phyloP scores from a whole-genome alignment of 2,113 vertebrate genomes.

The Muntiacus reevesi region DNA sequence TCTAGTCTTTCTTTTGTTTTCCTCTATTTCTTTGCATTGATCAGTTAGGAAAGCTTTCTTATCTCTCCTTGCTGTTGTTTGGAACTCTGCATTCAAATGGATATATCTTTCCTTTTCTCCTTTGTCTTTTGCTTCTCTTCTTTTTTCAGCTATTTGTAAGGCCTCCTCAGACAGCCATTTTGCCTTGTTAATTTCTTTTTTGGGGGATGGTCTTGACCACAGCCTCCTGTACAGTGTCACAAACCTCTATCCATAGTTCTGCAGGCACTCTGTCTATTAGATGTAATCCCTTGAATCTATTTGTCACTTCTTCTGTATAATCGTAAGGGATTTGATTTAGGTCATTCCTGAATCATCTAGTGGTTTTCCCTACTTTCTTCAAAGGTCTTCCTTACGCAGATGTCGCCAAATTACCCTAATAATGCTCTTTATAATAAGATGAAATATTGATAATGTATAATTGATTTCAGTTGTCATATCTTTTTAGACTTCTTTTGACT shows the following conservation, averaged over 20 bases:
- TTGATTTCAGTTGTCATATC: background rate
- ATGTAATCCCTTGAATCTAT: background rate
- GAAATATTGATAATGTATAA: background rate
- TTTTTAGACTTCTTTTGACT: background rate
- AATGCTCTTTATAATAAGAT: background rate
- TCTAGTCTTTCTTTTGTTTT: background rate
- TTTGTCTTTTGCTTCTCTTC: background rate
- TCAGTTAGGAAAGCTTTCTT: background rate
- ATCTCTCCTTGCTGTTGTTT: background rate
- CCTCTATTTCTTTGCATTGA: background rate
- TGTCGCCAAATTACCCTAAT: background rate
- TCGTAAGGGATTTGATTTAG: background rate
- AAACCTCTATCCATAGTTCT: background rate
- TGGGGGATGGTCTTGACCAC: background rate
- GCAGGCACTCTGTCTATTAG: background rate
- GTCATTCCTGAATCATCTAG: background rate
- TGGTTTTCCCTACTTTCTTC: background rate
- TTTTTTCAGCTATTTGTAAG: background rate
- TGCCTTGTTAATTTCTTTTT: background rate
- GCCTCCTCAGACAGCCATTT: background rate
- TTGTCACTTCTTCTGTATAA: background rate
- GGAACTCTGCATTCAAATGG: background rate
- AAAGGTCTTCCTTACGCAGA: background rate
- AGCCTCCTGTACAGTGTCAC: background rate
- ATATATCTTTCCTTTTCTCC: background rate